Evolutionary conservation across 2,888 invertebrate species (phyloP), one percentile per base, ranked within the genome.

Genomic region (Anodontia alba): DNA sequence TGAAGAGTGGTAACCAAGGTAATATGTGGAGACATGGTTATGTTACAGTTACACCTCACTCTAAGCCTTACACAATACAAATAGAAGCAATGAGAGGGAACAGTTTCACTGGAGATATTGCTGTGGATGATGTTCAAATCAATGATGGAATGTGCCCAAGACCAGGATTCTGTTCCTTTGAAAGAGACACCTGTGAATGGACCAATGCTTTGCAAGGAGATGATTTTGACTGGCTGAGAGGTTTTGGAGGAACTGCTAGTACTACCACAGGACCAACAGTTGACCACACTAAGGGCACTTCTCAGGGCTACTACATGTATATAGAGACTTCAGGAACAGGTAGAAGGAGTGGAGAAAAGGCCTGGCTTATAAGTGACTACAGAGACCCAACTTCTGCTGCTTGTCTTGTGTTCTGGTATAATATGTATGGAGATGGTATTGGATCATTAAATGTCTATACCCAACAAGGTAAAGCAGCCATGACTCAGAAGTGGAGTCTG

Each of bases 281-380:
- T 12, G 92, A 91, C 81, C 93, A 91, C 78, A 92, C 92, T 0
- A 78, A 69, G n/a, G 89, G 88, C 2, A 86, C 88, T 0, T 70
- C 83, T 8, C 57, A 72, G n/a, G 92, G 93, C 8, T 89, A 90
- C 73, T 93, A 93, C 84, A 87, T 93, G 87, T 93, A 92, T 83
- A 92, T 93, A n/a, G 93, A 93, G 76, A 88, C 96, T 0, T 94
- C 95, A 8, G 96, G 95, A 86, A 95, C 46, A 0, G 77, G 83
- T 20, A 79, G 96, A 0, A 93, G 95, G 69, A 88, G 95, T 83
- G 96, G 96, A 1, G 96, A 96, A 87, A 94, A 94, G 62, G 96
- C 96, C 0, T 93, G 95, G 88, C 88, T 93, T 12, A 80, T 89
- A 8, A 91, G 91, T 87, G 91, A 90, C 42, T 87, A 90, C 33